Conservation (phyloP, 2,113 vertebrate species). For the Toxotes chatareus region DNA sequence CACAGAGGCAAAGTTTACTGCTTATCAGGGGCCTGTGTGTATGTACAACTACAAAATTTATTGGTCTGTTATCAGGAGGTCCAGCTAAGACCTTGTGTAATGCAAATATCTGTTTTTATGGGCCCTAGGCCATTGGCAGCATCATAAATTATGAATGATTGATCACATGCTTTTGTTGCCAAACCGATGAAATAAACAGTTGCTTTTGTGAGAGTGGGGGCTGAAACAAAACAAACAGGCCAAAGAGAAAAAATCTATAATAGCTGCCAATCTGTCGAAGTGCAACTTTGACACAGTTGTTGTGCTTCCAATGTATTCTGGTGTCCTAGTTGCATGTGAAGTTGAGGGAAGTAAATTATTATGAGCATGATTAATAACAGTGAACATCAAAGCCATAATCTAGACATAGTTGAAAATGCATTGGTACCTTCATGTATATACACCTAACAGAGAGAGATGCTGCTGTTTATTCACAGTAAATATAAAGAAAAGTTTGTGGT, state of each 20-base stretch:
- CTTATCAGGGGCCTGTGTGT: constrained; percentile 66
- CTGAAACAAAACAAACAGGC: constrained; percentile 73
- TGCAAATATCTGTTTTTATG: constrained; percentile 75
- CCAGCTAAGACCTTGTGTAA: constrained; percentile 65
- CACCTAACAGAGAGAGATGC: not conserved
- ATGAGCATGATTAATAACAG: constrained; percentile 45
- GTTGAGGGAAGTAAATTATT: constrained; percentile 47
- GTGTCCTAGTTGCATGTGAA: constrained; percentile 53
- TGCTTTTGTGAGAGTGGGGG: constrained; percentile 57
- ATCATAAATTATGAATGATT: constrained; percentile 78
- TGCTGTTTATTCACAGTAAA: constrained; percentile 52
- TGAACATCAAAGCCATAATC: constrained; percentile 27
- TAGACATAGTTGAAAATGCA: constrained; percentile 38
- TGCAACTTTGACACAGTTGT: constrained; percentile 71
- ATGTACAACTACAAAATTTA: constrained; percentile 63
- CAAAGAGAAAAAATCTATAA: constrained; percentile 46
- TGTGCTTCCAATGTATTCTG: constrained; percentile 43
- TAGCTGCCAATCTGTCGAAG: constrained; percentile 46
- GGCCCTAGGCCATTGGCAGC: constrained; percentile 55
- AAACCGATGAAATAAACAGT: constrained; percentile 76
- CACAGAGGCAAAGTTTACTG: constrained; percentile 75
- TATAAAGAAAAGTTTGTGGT: constrained; percentile 29
- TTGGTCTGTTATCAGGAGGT: constrained; percentile 63
- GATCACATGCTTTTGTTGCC: constrained; percentile 71
- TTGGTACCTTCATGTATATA: constrained; percentile 17